A percentile compares a stretch with the other conserved stretches of the same genome.
Conservation (phyloP, 2,113 vertebrate genomes). For the Nerophis ophidion region DNA sequence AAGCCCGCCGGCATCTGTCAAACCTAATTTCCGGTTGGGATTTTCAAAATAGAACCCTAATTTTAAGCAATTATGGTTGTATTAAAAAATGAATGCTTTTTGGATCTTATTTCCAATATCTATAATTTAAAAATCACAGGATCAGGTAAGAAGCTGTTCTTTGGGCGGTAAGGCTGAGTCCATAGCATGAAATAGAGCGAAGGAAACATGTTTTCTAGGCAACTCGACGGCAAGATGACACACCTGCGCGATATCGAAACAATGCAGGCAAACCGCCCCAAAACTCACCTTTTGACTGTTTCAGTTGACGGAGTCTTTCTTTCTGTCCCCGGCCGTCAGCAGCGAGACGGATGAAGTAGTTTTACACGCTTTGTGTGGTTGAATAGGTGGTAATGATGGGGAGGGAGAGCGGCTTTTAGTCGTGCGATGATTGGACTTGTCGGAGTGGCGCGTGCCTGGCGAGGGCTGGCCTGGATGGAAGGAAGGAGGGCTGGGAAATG, state of each 20-base stretch:
- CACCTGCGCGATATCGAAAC: background rate
- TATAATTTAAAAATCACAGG: too few relatives aligned
- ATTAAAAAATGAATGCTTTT: background rate
- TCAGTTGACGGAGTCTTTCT: background rate
- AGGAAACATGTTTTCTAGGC: background rate
- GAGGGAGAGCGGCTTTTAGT: background rate
- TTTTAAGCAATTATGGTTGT: background rate
- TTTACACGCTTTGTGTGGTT: slow-evolving; percentile 20
- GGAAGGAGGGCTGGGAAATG: slow-evolving; percentile 27
- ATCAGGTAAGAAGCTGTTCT: too few relatives aligned
- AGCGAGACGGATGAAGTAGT: background rate
- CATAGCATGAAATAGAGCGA: background rate
- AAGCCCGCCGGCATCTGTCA: background rate
- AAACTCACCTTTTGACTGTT: slow-evolving; percentile 28
- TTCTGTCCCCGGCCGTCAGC: background rate
- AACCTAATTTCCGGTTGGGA: slow-evolving; percentile 11
- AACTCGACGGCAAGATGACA: slow-evolving; percentile 9
- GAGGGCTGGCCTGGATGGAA: slow-evolving; percentile 38
- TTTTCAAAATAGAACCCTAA: slow-evolving; percentile 24
- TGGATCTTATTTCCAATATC: too few relatives aligned
- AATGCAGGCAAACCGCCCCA: background rate
- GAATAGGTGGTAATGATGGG: background rate
- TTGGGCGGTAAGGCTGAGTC: background rate
- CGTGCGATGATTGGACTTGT: slow-evolving; percentile 60
- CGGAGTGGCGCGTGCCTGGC: slow-evolving; percentile 67